Conservation (phyloP, 2,797 vertebrate species). For the Siniperca scherzeri region DNA sequence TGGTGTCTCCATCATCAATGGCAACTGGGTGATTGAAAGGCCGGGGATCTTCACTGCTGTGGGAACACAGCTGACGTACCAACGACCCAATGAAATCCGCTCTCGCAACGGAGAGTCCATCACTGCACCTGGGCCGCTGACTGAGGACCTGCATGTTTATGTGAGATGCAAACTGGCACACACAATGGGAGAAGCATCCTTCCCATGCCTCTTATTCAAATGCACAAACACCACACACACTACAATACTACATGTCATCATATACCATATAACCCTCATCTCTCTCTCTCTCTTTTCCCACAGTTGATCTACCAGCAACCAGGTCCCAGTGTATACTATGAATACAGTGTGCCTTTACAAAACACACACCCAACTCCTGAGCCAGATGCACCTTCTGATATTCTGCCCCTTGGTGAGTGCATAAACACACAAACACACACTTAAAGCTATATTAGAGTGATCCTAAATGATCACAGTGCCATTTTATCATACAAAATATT, state of each 20-base stretch:
- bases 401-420: slow-evolving; percentile 72
- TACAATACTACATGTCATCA: background rate
- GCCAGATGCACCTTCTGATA: slow-evolving; percentile 52
- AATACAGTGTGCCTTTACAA: slow-evolving; percentile 77
- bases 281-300: slow-evolving; percentile 10
- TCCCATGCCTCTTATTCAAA: background rate
- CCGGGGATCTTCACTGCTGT: slow-evolving; percentile 78
- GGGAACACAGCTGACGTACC: slow-evolving; percentile 82
- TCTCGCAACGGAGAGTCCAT: slow-evolving; percentile 85
- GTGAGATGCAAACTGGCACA: slow-evolving; percentile 62
- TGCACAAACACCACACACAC: background rate
- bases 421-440: slow-evolving; percentile 28
- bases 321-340: slow-evolving; percentile 78
- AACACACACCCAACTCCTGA: slow-evolving; percentile 55
- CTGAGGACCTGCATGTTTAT: slow-evolving; percentile 77
- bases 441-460: slow-evolving; percentile 19
- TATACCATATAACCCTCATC: background rate
- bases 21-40: slow-evolving; percentile 86
- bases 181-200: background rate
- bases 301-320: slow-evolving; percentile 88
- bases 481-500: slow-evolving; percentile 39
- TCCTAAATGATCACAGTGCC: slow-evolving; percentile 13
- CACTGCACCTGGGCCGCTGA: slow-evolving; percentile 77
- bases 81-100: slow-evolving; percentile 86
- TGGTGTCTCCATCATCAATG: slow-evolving; percentile 82